Evolutionary conservation across 2,888 invertebrate species (phyloP).

Genomic region (Patella pellucida): DNA sequence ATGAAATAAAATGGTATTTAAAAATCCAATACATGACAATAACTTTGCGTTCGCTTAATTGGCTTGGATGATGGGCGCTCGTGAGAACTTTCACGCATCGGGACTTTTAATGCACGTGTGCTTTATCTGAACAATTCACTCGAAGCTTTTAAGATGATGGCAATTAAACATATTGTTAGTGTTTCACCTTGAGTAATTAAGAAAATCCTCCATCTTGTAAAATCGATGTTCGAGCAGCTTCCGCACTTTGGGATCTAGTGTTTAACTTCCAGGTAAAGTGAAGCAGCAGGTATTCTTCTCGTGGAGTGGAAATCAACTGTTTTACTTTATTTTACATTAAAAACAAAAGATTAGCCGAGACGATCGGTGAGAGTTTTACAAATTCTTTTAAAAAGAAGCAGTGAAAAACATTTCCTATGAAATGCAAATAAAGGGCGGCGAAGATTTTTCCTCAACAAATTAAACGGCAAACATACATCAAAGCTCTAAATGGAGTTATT

Average conservation of each 20-base stretch:
- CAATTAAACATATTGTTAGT: conserved; percentile 8
- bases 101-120: conserved; percentile 2
- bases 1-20: conserved; percentile 8
- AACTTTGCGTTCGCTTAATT: not conserved
- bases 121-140: not conserved
- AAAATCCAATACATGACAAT: conserved; percentile 5
- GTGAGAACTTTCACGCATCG: conserved; percentile 10
- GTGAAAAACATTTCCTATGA: too few relatives aligned
- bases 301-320: not conserved
- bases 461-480: too few relatives aligned
- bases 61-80: not conserved
- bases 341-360: not conserved
- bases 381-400: too few relatives aligned
- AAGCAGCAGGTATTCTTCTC: not conserved
- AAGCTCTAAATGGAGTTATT: too few relatives aligned
- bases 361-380: too few relatives aligned
- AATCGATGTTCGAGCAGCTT: not conserved
- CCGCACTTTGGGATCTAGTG: not conserved
- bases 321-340: not conserved
- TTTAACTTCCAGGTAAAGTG: not conserved
- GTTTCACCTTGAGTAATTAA: conserved; percentile 10
- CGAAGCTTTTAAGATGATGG: conserved; percentile 6
- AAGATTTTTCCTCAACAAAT: too few relatives aligned
- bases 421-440: too few relatives aligned
- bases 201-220: not conserved